Evolutionary conservation across 2,888 invertebrate species (phyloP).

Genomic region (Halictus quadricinctus): DNA sequence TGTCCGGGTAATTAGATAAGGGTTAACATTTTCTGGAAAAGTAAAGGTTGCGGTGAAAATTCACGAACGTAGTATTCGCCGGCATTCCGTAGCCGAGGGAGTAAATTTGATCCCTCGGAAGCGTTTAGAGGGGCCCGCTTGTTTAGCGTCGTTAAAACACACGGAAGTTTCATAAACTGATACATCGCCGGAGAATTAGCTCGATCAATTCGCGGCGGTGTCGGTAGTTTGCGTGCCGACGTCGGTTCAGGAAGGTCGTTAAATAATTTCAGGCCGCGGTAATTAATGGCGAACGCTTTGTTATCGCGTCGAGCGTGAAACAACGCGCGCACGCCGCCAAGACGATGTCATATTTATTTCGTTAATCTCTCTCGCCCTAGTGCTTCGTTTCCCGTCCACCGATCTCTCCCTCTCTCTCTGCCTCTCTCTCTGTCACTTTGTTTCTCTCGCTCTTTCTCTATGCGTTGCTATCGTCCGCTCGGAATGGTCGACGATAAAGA

Average conservation of each 20-base stretch:
- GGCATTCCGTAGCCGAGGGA: not conserved
- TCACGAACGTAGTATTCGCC: not conserved
- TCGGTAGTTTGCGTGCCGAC: constrained; percentile 40
- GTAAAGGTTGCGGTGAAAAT: not conserved
- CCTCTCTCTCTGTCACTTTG: not conserved
- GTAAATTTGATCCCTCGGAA: constrained; percentile 20
- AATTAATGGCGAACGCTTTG: constrained; percentile 62
- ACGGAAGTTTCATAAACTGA: constrained; percentile 45
- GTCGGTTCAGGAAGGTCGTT: constrained; percentile 52
- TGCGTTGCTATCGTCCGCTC: constrained; percentile 44
- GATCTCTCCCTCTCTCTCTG: not conserved
- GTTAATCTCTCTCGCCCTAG: constrained; percentile 54
- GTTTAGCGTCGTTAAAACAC: constrained; percentile 19
- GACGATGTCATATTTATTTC: constrained; percentile 61
- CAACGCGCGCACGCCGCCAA: constrained; percentile 49
- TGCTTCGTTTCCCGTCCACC: constrained; percentile 22
- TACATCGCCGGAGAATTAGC: constrained; percentile 41
- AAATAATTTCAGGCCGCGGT: constrained; percentile 58
- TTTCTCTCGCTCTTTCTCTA: not conserved
- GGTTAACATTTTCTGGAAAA: not conserved
- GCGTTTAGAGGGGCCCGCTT: constrained; percentile 2
- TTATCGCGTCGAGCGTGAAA: constrained; percentile 62
- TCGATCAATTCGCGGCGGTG: constrained; percentile 51
- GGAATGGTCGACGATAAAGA: constrained; percentile 47
- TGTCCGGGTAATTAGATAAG: too few relatives aligned